Evolutionary conservation across 1,140 invertebrate species (phyloP).

Genomic region (Camponotus vicinus): DNA sequence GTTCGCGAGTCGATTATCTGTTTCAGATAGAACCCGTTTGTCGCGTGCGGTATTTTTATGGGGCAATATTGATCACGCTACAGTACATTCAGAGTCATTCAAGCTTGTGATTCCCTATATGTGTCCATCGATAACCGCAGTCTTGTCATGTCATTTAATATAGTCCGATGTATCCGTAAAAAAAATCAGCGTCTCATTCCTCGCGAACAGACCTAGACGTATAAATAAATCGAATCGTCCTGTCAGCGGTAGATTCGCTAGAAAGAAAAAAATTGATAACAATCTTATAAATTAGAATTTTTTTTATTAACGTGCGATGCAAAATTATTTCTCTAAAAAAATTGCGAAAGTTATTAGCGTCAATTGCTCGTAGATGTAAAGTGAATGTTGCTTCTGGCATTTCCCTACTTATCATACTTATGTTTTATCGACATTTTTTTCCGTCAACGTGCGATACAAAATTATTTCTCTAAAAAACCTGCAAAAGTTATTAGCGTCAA

Average conservation of each 20-base stretch:
- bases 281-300: neutral
- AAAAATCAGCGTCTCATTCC: neutral
- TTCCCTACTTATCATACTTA: neutral
- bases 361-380: neutral
- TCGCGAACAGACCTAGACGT: neutral
- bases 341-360: neutral
- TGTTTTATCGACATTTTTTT: neutral
- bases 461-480: neutral
- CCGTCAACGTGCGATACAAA: neutral
- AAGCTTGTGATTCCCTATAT: constrained; percentile 47
- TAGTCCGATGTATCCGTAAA: neutral
- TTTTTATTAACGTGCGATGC: neutral
- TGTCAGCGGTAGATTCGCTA: neutral
- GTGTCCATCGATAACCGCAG: constrained; percentile 46
- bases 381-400: neutral
- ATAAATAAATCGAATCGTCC: neutral
- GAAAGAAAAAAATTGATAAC: neutral
- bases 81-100: constrained; percentile 32
- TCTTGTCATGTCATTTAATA: constrained; percentile 8
- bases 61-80: constrained; percentile 39
- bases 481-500: neutral
- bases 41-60: constrained; percentile 49
- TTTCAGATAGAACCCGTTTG: constrained; percentile 48
- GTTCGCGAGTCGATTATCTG: constrained; percentile 39
- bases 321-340: constrained; percentile 7